Base-by-base conservation (phyloP, 2,797 vertebrate genomes). In the Cossypha dichroa region DNA sequence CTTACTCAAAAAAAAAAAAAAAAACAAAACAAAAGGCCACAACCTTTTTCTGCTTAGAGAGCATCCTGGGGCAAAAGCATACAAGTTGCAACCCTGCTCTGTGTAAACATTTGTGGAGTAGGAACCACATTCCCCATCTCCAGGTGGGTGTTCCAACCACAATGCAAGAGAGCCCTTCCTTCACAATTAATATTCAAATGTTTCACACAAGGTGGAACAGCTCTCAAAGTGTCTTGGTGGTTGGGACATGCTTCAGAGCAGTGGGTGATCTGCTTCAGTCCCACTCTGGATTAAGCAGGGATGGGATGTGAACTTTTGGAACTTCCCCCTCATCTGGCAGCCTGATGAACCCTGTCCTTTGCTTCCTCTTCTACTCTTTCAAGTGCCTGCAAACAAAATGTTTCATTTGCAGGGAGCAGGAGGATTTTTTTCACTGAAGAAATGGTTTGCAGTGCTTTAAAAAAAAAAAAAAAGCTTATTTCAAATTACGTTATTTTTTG, bases 271-370 rank as follows among this genome's bases (percentile, higher is more conserved):
- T 88, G 87, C 82, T 81, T 96, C 69, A 84, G 66, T 90, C 83
- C 76, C 46, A 31, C 88, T 84, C 51, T 73, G 79, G 43, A 81
- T 68, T 0, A 2, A 86, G 85, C 66, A 88, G 82, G 33, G 76
- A 81, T 94, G 92, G 69, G 73, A 90, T 86, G 55, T 96, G 96
- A 97, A 95, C 94, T 95, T 93, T 83, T 86, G 85, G 79, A 95
- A 95, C 92, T 94, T 95, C 93, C 88, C 94, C 40, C 69, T 88
- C 96, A 96, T 96, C 95, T 96, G 95, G 95, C 94, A 95, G 82
- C 88, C 95, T 0, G 54, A 93, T 97, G 95, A 96, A 94, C 51
- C 66, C 67, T 20, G 6, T 95, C 62, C 62, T 92, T 84, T 5
- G 15, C 83, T 96, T 96, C 94, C 92, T 95, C 46, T 91, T 85